Evolutionary conservation across 2,797 vertebrate genomes (phyloP).

Genomic region (Myotis myotis): DNA sequence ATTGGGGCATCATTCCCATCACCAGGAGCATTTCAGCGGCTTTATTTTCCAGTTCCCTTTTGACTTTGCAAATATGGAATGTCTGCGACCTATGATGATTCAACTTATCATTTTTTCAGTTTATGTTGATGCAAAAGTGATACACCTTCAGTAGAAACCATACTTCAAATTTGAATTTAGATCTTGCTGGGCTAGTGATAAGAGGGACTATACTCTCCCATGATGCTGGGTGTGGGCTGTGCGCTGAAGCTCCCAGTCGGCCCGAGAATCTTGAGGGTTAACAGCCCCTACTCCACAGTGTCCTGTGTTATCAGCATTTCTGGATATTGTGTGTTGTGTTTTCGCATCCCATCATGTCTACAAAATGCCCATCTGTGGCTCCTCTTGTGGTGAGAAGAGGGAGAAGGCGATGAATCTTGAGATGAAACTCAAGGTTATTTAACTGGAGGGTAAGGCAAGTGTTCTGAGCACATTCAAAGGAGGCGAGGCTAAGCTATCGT

Average conservation of each 20-base stretch:
- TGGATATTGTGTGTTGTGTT: neutral
- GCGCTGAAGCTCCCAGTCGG: neutral
- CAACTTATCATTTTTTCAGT: neutral
- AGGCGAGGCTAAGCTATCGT: neutral
- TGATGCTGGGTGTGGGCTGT: too few relatives aligned
- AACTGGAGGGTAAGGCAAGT: neutral
- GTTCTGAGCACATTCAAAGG: neutral
- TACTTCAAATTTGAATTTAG: neutral
- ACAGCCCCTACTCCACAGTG: too few relatives aligned
- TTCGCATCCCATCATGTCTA: neutral
- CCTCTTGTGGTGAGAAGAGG: neutral
- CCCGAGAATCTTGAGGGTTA: neutral
- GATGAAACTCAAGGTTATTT: neutral
- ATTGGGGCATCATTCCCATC: neutral
- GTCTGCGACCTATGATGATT: neutral
- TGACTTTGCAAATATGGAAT: slow-evolving; percentile 35
- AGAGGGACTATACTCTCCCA: neutral
- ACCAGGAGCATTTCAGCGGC: neutral
- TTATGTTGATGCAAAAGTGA: neutral
- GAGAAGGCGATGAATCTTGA: neutral
- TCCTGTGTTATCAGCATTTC: neutral
- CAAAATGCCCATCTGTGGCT: neutral
- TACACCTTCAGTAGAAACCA: neutral
- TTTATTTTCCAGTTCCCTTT: slow-evolving; percentile 9
- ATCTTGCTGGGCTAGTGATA: neutral